phyloP scores from a whole-genome alignment of 2,888 invertebrate species.

The Odontothrips loti region DNA sequence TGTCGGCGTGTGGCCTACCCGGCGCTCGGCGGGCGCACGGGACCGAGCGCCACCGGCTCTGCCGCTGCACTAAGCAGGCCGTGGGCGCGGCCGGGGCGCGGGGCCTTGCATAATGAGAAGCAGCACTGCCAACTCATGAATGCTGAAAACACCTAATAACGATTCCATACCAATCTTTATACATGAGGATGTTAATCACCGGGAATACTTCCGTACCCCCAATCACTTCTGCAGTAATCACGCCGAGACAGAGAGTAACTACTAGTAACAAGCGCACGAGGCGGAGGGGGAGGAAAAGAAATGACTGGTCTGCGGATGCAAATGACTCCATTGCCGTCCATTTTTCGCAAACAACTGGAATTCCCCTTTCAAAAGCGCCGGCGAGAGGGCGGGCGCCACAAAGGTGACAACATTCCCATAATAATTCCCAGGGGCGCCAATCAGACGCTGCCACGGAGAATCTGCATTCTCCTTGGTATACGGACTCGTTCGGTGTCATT shows the following conservation, averaged over 20 bases:
- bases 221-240: constrained; percentile 19
- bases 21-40: background rate
- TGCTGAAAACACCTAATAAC: constrained; percentile 25
- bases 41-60: background rate
- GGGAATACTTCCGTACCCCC: constrained; percentile 21
- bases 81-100: background rate
- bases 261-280: background rate
- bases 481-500: too few species aligned
- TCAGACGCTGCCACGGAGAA: background rate
- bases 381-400: background rate
- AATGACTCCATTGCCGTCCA: background rate
- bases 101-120: constrained; percentile 14
- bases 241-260: background rate
- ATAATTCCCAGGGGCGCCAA: too few species aligned
- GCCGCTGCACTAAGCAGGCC: background rate
- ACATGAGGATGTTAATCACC: constrained; percentile 25
- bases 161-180: constrained; percentile 23
- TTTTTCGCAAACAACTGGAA: background rate
- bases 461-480: too few species aligned
- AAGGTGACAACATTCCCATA: too few species aligned
- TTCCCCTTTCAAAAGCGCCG: too few species aligned
- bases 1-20: too few species aligned
- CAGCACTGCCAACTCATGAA: constrained; percentile 19
- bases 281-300: background rate
- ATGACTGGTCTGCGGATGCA: background rate